Base-by-base conservation (phyloP, 2,888 invertebrate species). In the Lutraria lutraria region DNA sequence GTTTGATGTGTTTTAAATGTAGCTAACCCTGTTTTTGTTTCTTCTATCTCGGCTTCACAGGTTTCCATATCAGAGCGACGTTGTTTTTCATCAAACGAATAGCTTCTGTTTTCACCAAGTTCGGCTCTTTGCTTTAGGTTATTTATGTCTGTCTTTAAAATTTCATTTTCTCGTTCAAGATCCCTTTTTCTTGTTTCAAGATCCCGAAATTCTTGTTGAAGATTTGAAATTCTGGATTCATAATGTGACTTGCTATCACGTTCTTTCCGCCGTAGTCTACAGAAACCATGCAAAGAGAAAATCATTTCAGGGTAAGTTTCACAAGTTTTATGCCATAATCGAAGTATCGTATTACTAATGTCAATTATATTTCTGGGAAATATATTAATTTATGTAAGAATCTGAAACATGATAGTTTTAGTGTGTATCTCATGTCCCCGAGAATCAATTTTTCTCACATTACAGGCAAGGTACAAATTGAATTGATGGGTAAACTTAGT, bases 11-110 rank as follows among this genome's bases (percentile, higher is more conserved):
- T 43, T 43, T 43, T 43, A 43, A 43, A 43, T 25, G 25, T n/a
- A 68, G 25, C 25, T 25, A 4, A 68, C 81, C 81, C 54, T 29
- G 81, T 81, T 56, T 56, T 81, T 0, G 81, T 81, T 13, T 68
- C 63, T 68, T 68, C 63, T 68, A 68, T 0, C 25, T 68, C 63
- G 8, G 25, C 13, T 25, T 68, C 25, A n/a, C 25, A 25, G 12
- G 25, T 25, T 10, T 68, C 63, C 63, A 25, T 68, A n/a, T 8
- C 63, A 10, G n/a, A 25, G 21, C 25, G 63, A 25, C 25, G n/a
- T 10, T 25, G n/a, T n/a, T 25, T 68, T 68, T 68, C 25, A 12
- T 12, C 25, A 10, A n/a, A 68, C n/a, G 63, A n/a, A 8, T n/a
- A 6, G 13, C 25, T 25, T n/a, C 12, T 4, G 6, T 68, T 68